Conservation (phyloP, 2,797 vertebrate species). For the Lepus townsendii region DNA sequence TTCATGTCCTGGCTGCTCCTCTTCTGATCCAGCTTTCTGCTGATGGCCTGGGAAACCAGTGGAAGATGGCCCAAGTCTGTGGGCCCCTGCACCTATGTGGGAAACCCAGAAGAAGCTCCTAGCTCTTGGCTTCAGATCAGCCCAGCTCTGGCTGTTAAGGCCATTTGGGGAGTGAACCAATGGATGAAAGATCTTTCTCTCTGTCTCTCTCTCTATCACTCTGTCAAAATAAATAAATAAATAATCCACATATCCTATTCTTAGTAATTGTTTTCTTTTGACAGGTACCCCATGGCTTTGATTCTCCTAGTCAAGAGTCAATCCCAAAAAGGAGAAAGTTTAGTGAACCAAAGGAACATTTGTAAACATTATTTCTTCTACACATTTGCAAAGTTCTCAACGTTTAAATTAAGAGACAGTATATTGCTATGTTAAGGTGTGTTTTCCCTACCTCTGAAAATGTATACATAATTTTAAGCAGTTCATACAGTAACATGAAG, state of each 20-base stretch:
- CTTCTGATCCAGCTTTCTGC: too few relatives aligned
- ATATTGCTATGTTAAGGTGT: constrained; percentile 68
- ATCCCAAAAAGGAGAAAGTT: constrained; percentile 91
- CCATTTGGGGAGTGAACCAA: too few relatives aligned
- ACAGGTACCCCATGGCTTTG: constrained; percentile 90
- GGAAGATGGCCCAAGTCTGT: too few relatives aligned
- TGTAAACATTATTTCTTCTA: constrained; percentile 80
- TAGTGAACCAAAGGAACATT: constrained; percentile 93
- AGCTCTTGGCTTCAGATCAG: too few relatives aligned
- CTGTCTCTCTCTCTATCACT: too few relatives aligned
- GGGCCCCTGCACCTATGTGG: too few relatives aligned
- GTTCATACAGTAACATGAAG: constrained; percentile 65
- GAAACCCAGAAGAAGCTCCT: too few relatives aligned
- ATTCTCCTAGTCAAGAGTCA: constrained; percentile 92
- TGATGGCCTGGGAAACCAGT: too few relatives aligned
- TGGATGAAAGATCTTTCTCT: not conserved
- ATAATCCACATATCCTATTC: constrained; percentile 19
- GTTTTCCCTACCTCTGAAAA: constrained; percentile 63
- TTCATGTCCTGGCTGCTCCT: too few relatives aligned
- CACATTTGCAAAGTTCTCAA: not conserved
- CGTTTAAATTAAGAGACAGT: constrained; percentile 61
- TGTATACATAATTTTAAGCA: constrained; percentile 52
- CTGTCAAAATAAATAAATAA: not conserved
- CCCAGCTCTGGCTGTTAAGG: too few relatives aligned
- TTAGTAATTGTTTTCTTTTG: constrained; percentile 75